Base-by-base conservation (phyloP, 1,140 invertebrate species). In the Eubasilissa regina region DNA sequence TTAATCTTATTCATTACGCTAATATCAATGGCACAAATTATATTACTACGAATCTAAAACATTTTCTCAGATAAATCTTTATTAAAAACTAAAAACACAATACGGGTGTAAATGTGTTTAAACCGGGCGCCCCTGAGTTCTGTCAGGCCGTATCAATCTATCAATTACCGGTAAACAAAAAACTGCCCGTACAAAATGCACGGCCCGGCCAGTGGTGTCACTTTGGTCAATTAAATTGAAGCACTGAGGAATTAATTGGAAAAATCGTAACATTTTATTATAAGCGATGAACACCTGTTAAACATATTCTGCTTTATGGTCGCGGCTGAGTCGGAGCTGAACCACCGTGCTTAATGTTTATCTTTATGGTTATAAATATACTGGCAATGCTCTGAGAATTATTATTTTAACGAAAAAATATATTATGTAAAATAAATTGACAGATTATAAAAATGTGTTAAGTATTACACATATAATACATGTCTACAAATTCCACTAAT, bases 121-220 rank as follows among this genome's bases (percentile, higher is more conserved):
- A 70, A 70, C n/a, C 66, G 45, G 66, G 66, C 66, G 66, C 66
- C 66, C 66, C 44, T 70, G 66, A 48, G 45, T 47, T 47, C 43
- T 70, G 66, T 45, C 66, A 70, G 66, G 35, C 45, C 19, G 45
- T 44, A 70, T 70, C 66, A 48, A 70, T 70, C 66, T 70, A 70
- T 70, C 66, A 70, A 70, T 70, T 70, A 70, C 66, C 47, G n/a
- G 17, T 15, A 45, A 48, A 48, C 44, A 70, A 70, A 70, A 70
- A 70, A 70, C 45, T 9, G 60, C 66, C 66, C 17, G 17, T 47
- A 47, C 66, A 45, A 48, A 70, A 13, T 48, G 66, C 47, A 70
- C 45, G 43, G 45, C 13, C 35, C 19, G 35, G 15, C 43, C 66
- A 70, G 66, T 70, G 66, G 66, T 21, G 60, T 19, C 25, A 25